phyloP scores from a whole-genome alignment of 2,113 vertebrate species.

The Ochotona curzoniae region DNA sequence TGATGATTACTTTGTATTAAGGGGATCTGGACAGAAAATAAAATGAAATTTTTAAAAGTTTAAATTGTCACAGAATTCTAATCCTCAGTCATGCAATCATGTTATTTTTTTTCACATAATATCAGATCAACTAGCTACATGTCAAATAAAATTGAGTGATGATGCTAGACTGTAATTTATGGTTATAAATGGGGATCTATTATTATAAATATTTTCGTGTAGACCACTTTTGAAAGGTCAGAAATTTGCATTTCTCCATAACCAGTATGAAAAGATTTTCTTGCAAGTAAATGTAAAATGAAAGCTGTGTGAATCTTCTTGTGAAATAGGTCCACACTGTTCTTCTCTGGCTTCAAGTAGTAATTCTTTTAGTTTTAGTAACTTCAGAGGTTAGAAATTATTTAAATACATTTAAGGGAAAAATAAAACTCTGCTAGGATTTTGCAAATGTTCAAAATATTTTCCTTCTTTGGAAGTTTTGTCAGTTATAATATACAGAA shows the following conservation, averaged over 20 bases:
- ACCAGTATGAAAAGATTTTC: not conserved
- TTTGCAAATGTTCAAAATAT: slow-evolving; percentile 15
- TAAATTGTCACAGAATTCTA: not conserved
- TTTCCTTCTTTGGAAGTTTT: not conserved
- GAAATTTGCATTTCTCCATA: slow-evolving; percentile 26
- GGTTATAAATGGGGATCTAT: not conserved
- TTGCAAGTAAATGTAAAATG: not conserved
- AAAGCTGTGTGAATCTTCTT: not conserved
- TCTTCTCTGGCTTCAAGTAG: not conserved
- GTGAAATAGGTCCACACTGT: not conserved
- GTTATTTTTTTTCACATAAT: not conserved
- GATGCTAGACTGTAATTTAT: not conserved
- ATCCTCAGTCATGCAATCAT: not conserved
- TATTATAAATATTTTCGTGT: not conserved
- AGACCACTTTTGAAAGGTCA: not conserved
- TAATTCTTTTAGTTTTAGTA: slow-evolving; percentile 48
- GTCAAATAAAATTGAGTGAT: not conserved
- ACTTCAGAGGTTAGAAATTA: slow-evolving; percentile 28
- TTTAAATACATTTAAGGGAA: not conserved
- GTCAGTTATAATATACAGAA: not conserved
- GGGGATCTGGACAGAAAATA: slow-evolving; percentile 35
- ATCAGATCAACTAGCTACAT: slow-evolving; percentile 16
- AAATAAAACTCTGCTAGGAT: not conserved
- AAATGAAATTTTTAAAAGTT: not conserved
- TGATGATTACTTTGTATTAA: slow-evolving; percentile 50